Base-by-base conservation (phyloP, 1,140 invertebrate species). In the Bombyx mori region DNA sequence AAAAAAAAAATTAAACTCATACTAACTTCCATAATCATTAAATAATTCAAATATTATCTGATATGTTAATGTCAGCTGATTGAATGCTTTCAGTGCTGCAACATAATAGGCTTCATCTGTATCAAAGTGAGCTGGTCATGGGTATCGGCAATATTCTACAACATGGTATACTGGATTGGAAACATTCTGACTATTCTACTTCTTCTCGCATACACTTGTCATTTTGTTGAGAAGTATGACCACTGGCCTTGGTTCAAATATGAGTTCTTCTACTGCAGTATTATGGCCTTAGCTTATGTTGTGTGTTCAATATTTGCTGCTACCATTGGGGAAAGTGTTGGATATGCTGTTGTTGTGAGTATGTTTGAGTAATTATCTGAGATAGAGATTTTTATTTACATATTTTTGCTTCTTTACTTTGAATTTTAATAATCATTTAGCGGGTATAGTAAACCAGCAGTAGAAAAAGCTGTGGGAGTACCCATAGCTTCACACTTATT, bases 201-300 rank as follows among this genome's bases (percentile, higher is more conserved):
- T 6, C 89, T 97, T 10, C 86, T 92, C 1, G 91, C 96, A 58
- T 97, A 97, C 80, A 73, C 94, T 43, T 94, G 97, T 73, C 95
- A 97, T 75, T 90, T 97, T 42, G 90, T 97, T 55, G 94, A 96
- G 71, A 95, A 94, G 74, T 92, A 94, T 61, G 92, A 93, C 70
- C 92, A 90, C 65, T 92, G 96, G 63, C 96, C 95, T 0, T 97
- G 96, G 96, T 74, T 94, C 18, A 93, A 95, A 75, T 91, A 95
- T 73, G 95, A 97, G 88, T 91, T 95, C 50, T 89, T 91, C 54
- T 96, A 91, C 79, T 94, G 93, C 77, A 78, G 81, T 1, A 55
- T 92, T 1, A 93, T 92, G 91, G 86, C 90, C 1, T 69, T 93
- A 7, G 91, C 93, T 42, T 95, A 93, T 66, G 71, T 86, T 35